phyloP scores from a whole-genome alignment of 2,888 invertebrate genomes.

The Mayetiola destructor region DNA sequence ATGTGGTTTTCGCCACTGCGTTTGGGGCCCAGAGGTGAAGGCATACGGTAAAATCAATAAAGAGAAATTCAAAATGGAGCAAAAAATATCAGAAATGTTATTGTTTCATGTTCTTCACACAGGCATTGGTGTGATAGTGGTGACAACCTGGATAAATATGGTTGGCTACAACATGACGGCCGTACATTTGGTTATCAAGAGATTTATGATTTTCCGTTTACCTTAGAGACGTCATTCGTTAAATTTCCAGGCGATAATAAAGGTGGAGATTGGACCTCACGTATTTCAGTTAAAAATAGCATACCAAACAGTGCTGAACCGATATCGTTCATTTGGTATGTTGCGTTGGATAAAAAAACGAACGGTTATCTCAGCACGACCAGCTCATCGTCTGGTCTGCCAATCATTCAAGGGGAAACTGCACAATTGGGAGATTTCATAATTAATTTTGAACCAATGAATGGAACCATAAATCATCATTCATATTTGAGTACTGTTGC shows the following conservation, averaged over 20 bases:
- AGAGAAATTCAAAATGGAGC: neutral
- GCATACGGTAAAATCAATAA: conserved; percentile 43
- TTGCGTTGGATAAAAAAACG: conserved; percentile 60
- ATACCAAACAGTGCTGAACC: conserved; percentile 21
- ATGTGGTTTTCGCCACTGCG: conserved; percentile 87
- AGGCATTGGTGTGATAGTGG: conserved; percentile 89
- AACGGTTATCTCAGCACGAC: conserved; percentile 37
- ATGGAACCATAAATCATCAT: conserved; percentile 49
- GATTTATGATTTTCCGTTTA: conserved; percentile 64
- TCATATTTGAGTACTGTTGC: conserved; percentile 59
- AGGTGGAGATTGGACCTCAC: conserved; percentile 89
- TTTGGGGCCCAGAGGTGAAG: conserved; percentile 52
- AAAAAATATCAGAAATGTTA: conserved; percentile 3
- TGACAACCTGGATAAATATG: conserved; percentile 65
- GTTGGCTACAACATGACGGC: conserved; percentile 91
- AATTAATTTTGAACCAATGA: conserved; percentile 31
- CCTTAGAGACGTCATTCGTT: conserved; percentile 72
- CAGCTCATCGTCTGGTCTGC: conserved; percentile 22
- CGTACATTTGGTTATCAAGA: conserved; percentile 80
- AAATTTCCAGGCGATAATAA: conserved; percentile 64
- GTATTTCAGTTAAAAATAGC: conserved; percentile 45
- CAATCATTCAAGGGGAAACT: conserved; percentile 51
- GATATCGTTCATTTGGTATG: conserved; percentile 65
- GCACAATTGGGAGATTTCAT: conserved; percentile 64
- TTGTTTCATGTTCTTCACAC: conserved; percentile 20